Conservation (phyloP, 2,888 invertebrate genomes). For the Anagyrus pseudococci region DNA sequence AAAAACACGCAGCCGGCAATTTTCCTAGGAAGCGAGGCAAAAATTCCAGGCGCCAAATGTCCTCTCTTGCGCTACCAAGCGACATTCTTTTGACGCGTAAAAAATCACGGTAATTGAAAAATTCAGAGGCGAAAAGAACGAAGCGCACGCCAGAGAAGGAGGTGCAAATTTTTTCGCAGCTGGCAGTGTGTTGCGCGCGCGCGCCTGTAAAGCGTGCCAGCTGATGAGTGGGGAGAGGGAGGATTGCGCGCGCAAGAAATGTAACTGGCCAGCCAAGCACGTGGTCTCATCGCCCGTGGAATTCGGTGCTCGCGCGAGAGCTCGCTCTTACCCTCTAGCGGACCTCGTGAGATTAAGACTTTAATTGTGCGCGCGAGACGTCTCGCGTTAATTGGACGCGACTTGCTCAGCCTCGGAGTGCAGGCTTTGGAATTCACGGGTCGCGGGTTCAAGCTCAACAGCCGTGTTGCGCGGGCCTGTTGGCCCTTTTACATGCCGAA, state of each 20-base stretch:
- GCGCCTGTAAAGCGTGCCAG: slow-evolving; percentile 5
- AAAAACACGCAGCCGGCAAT: too few relatives aligned
- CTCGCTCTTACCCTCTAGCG: background rate
- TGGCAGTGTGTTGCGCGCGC: background rate
- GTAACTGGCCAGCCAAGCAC: background rate
- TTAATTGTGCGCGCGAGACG: slow-evolving; percentile 46
- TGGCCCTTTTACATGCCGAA: too few relatives aligned
- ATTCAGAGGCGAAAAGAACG: background rate
- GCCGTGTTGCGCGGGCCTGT: too few relatives aligned
- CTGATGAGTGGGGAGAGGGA: too few relatives aligned
- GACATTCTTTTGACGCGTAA: background rate
- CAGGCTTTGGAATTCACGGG: too few relatives aligned
- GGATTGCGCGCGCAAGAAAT: slow-evolving; percentile 15
- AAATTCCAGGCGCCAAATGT: too few relatives aligned
- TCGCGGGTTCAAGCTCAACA: too few relatives aligned
- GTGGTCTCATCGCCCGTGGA: slow-evolving; percentile 28
- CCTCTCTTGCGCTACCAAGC: too few relatives aligned
- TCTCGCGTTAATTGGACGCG: slow-evolving; percentile 33
- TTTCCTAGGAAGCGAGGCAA: too few relatives aligned
- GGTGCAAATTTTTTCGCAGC: slow-evolving; percentile 22
- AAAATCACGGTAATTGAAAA: slow-evolving; percentile 31
- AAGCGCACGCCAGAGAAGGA: background rate
- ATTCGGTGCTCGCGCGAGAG: slow-evolving; percentile 12
- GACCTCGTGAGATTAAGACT: slow-evolving; percentile 47
- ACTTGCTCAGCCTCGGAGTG: too few relatives aligned